These are phyloP conservation scores for Brachionus asplanchnoidis DNA, from an alignment of 1,140 invertebrate genomes.

Conservation along the genomic window DNA sequence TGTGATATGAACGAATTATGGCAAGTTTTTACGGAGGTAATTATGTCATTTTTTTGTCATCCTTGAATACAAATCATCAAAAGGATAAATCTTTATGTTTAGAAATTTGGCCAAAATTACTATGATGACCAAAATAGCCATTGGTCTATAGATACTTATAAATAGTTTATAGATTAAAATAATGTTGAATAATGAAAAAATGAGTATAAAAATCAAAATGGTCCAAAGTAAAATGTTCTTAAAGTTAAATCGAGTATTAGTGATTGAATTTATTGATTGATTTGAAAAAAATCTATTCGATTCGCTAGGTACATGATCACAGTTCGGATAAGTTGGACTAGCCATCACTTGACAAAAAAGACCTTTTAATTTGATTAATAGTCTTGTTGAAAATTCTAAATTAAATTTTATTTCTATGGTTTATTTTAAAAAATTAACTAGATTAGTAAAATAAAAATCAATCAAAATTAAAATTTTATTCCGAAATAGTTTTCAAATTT, in stretches of 20 bases:
- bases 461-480: too few relatives aligned
- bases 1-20: constrained; percentile 53
- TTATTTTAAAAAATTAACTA: not conserved
- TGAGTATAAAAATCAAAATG: not conserved
- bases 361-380: not conserved
- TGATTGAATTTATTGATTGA: constrained; percentile 45
- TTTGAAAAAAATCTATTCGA: not conserved
- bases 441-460: too few relatives aligned
- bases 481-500: too few relatives aligned
- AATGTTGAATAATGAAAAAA: not conserved
- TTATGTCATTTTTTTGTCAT: not conserved
- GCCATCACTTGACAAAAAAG: not conserved
- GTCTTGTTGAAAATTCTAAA: not conserved
- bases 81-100: not conserved
- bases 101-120: constrained; percentile 44
- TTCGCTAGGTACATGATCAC: not conserved
- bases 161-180: not conserved
- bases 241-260: not conserved
- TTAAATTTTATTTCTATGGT: not conserved
- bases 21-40: constrained; percentile 60
- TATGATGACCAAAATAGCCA: constrained; percentile 45
- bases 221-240: not conserved
- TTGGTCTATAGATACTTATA: constrained; percentile 45
- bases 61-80: constrained; percentile 29
- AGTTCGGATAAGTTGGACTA: not conserved